Percentiles rank a stretch among this genome's conserved stretches.
phyloP scores from a whole-genome alignment of 2,888 invertebrate genomes.

The Acanthacorydalis orientalis region DNA sequence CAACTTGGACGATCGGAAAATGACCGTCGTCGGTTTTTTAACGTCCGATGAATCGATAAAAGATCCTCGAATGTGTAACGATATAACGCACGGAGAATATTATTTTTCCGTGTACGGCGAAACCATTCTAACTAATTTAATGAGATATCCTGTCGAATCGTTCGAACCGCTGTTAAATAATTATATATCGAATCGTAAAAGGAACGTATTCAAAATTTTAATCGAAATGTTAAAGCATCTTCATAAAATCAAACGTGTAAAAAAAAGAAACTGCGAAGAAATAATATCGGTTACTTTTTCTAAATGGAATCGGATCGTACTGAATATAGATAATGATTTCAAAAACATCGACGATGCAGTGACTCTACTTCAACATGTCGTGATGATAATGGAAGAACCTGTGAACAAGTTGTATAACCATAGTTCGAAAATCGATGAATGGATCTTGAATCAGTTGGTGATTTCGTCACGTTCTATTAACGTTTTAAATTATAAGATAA shows the following conservation, averaged over 20 bases:
- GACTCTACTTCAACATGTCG: constrained; percentile 11
- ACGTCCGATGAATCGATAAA: constrained; percentile 12
- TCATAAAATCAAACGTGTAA: constrained; percentile 4
- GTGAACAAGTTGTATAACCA: constrained; percentile 3
- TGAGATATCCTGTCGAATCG: constrained; percentile 15
- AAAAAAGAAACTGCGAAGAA: no score
- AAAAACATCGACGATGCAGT: no score
- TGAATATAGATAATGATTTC: no score
- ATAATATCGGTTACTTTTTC: no score
- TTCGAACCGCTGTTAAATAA: constrained; percentile 6
- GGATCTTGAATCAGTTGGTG: constrained; percentile 8
- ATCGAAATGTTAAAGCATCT: constrained; percentile 11
- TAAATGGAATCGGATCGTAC: no score
- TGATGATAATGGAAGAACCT: constrained; percentile 7
- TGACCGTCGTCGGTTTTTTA: constrained; percentile 9
- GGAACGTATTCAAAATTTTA: constrained; percentile 1
- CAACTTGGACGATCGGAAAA: no score
- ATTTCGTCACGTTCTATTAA: constrained; percentile 7
- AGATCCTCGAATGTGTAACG: constrained; percentile 12
- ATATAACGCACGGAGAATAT: constrained; percentile 15
- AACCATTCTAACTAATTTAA: constrained; percentile 13
- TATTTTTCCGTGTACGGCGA: constrained; percentile 17
- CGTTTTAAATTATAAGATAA: constrained; percentile 10
- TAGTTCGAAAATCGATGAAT: constrained; percentile 6
- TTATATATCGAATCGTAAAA: not conserved